These are phyloP conservation scores for Sphenopsis melanotis DNA, from an alignment of 2,797 vertebrate genomes.

Conservation along the genomic window DNA sequence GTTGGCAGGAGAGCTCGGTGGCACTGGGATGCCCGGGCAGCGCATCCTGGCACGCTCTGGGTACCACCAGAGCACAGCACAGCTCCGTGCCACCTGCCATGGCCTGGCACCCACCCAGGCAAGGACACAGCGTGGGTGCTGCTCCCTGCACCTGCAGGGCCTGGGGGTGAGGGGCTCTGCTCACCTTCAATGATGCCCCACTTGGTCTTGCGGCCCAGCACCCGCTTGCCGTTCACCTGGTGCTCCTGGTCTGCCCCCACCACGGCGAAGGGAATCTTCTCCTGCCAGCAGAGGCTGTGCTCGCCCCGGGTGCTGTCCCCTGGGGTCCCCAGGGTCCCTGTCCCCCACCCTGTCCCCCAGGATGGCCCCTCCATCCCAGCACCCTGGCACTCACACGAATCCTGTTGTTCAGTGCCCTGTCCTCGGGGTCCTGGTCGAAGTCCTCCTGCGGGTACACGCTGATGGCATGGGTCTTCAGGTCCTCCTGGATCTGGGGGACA, in stretches of 20 bases:
- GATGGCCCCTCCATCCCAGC: rapidly evolving
- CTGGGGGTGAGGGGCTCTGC: background rate
- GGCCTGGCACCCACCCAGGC: background rate
- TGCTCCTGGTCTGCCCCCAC: slow-evolving; percentile 94
- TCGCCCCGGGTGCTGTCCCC: rapidly evolving
- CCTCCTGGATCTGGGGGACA: slow-evolving; percentile 84
- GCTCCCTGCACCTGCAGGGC: rapidly evolving
- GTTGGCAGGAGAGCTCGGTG: background rate
- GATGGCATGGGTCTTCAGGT: slow-evolving; percentile 84
- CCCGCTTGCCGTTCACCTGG: slow-evolving; percentile 89
- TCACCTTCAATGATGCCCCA: slow-evolving; percentile 97
- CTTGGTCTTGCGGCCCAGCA: slow-evolving; percentile 94
- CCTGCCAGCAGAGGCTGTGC: slow-evolving; percentile 61
- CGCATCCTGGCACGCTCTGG: rapidly evolving
- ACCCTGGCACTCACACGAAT: slow-evolving; percentile 80
- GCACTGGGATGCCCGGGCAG: rapidly evolving
- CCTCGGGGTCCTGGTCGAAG: slow-evolving; percentile 86
- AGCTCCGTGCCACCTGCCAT: rapidly evolving
- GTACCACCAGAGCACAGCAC: background rate
- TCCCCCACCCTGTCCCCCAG: background rate
- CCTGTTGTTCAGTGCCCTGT: slow-evolving; percentile 83
- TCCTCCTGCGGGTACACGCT: slow-evolving; percentile 89
- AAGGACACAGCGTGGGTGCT: background rate
- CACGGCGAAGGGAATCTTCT: slow-evolving; percentile 92
- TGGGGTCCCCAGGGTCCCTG: rapidly evolving